Evolutionary conservation across 1,140 invertebrate genomes (phyloP).

Genomic region (Paramacrobiotus metropolitanus): DNA sequence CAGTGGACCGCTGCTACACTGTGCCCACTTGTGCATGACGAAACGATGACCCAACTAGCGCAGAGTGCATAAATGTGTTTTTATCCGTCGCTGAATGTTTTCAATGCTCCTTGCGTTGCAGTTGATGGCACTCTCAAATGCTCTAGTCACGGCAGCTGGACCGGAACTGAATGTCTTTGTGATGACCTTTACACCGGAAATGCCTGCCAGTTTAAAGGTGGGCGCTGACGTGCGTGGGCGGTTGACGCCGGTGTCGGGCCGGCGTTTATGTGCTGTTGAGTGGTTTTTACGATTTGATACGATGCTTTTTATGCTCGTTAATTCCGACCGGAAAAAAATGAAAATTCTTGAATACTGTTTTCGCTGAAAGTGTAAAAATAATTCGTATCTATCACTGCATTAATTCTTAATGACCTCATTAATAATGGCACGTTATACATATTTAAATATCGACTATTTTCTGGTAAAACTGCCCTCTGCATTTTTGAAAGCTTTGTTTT

Average conservation of each 20-base stretch:
- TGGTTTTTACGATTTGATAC: neutral
- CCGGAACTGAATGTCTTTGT: slow-evolving; percentile 37
- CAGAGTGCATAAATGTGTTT: no score
- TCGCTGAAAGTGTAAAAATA: neutral
- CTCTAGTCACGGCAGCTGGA: slow-evolving; percentile 43
- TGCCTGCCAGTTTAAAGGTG: slow-evolving; percentile 57
- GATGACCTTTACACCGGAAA: slow-evolving; percentile 51
- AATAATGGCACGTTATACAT: no score
- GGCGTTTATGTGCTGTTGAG: neutral
- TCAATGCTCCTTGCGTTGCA: slow-evolving; percentile 13
- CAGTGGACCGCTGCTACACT: neutral
- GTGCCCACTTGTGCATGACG: neutral
- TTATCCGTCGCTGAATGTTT: slow-evolving; percentile 6
- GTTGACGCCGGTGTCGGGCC: no score
- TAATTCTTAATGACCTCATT: no score
- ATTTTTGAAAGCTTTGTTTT: no score
- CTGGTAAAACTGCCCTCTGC: no score
- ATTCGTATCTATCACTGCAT: no score
- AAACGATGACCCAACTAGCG: neutral
- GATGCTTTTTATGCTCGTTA: no score
- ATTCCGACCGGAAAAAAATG: no score
- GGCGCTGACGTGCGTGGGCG: slow-evolving; percentile 19
- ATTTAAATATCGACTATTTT: no score
- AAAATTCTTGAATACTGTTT: neutral
- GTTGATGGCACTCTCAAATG: slow-evolving; percentile 53